Percentiles rank a stretch among this genome's conserved stretches.
phyloP scores from a whole-genome alignment of 2,797 vertebrate genomes.

The Poeciliopsis turneri region DNA sequence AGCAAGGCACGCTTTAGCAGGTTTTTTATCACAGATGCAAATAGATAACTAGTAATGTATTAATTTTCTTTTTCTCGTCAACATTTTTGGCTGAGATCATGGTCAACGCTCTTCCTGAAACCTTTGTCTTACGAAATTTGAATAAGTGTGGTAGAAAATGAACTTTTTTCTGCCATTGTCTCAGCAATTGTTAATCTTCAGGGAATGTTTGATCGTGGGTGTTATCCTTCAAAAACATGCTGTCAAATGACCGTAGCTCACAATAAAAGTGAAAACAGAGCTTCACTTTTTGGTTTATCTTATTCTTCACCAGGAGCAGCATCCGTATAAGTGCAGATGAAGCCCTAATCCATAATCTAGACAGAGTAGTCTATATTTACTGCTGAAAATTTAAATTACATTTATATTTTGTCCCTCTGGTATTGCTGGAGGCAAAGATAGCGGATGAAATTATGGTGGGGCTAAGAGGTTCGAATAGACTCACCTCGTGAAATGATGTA shows the following conservation, averaged over 20 bases:
- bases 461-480: not conserved
- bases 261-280: not conserved
- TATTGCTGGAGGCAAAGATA: not conserved
- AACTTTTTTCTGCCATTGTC: slow-evolving; percentile 8
- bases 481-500: not conserved
- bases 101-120: slow-evolving; percentile 18
- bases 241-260: not conserved
- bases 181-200: slow-evolving; percentile 29
- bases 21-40: slow-evolving; percentile 33
- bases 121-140: slow-evolving; percentile 20
- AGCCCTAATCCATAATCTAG: not conserved
- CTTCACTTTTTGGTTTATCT: not conserved
- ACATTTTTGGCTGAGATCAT: slow-evolving; percentile 19
- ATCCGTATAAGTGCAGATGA: not conserved
- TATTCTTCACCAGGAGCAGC: not conserved
- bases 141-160: not conserved
- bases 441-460: not conserved
- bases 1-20: slow-evolving; percentile 35
- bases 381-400: not conserved
- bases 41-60: slow-evolving; percentile 15
- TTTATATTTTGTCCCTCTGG: not conserved
- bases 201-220: slow-evolving; percentile 16
- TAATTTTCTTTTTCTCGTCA: slow-evolving; percentile 10
- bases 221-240: slow-evolving; percentile 8
- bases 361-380: not conserved